phyloP scores from a whole-genome alignment of 92 coral and sea anemone genomes.

The Plumapathes pennacea region DNA sequence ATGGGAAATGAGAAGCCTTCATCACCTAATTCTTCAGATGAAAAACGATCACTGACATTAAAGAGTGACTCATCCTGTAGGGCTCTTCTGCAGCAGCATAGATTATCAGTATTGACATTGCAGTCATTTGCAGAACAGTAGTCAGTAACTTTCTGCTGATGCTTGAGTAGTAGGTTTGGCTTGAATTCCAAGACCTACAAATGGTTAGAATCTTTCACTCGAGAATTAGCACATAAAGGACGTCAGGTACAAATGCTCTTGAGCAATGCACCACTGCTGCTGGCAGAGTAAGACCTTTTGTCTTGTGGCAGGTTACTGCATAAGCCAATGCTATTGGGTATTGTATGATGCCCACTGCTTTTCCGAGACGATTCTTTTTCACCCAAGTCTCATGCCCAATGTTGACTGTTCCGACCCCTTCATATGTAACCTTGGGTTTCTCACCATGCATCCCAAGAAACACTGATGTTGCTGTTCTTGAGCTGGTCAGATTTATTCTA shows the following conservation, averaged over 20 bases:
- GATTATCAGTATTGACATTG: background rate
- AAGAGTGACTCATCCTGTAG: background rate
- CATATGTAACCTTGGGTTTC: background rate
- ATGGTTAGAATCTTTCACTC: constrained; percentile 7
- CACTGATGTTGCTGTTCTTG: constrained; percentile 21
- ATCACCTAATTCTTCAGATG: background rate
- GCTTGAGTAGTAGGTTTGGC: constrained; percentile 5
- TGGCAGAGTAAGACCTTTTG: constrained; percentile 13
- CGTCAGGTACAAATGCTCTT: constrained; percentile 10
- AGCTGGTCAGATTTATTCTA: constrained; percentile 22
- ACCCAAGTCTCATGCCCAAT: constrained; percentile 17
- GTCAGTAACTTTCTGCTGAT: background rate
- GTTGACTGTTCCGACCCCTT: constrained; percentile 7
- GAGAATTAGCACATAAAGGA: constrained; percentile 13
- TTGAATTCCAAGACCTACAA: constrained; percentile 6
- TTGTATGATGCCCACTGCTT: constrained; percentile 23
- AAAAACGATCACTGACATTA: constrained; percentile 4
- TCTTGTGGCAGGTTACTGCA: constrained; percentile 35
- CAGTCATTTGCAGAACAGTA: constrained; percentile 1
- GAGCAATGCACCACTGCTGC: constrained; percentile 30
- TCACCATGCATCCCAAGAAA: background rate
- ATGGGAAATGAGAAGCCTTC: constrained; percentile 10
- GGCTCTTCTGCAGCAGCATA: constrained; percentile 21
- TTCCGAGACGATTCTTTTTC: constrained; percentile 8
- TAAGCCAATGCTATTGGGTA: constrained; percentile 27